phyloP scores from a whole-genome alignment of 2,888 invertebrate genomes.

The Spialia ferax region DNA sequence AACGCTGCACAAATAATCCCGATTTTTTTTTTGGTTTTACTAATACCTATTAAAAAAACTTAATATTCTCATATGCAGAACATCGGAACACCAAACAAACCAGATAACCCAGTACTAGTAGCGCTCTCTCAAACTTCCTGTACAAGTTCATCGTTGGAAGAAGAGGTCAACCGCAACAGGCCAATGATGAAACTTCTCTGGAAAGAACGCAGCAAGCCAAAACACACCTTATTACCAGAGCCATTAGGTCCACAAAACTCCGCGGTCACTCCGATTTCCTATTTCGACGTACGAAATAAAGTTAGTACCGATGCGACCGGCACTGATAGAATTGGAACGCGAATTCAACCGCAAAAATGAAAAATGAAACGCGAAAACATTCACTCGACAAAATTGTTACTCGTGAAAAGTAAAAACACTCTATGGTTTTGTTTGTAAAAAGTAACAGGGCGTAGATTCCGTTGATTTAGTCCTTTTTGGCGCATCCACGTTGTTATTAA shows the following conservation, averaged over 20 bases:
- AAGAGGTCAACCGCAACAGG: neutral
- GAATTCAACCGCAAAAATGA: conserved; percentile 37
- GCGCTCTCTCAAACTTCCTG: no score
- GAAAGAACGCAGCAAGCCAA: neutral
- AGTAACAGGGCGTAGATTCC: conserved; percentile 18
- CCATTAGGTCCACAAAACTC: neutral
- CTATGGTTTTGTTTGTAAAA: conserved; percentile 27
- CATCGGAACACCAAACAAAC: no score
- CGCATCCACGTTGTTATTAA: no score
- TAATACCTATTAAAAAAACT: no score
- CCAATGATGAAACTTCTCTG: neutral
- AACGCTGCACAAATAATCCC: no score
- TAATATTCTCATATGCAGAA: no score
- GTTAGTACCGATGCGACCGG: conserved; percentile 22
- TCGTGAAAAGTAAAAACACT: conserved; percentile 16
- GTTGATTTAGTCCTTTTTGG: conserved; percentile 7
- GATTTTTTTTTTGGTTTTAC: no score
- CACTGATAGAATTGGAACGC: conserved; percentile 35
- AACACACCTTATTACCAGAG: neutral
- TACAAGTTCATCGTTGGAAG: no score
- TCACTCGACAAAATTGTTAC: conserved; percentile 30
- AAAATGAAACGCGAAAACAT: conserved; percentile 37
- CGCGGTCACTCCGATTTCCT: neutral
- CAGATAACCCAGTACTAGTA: no score
- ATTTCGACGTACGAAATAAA: conserved; percentile 6